Conservation (phyloP, 2,113 vertebrate species). For the Micronisus gabar region DNA sequence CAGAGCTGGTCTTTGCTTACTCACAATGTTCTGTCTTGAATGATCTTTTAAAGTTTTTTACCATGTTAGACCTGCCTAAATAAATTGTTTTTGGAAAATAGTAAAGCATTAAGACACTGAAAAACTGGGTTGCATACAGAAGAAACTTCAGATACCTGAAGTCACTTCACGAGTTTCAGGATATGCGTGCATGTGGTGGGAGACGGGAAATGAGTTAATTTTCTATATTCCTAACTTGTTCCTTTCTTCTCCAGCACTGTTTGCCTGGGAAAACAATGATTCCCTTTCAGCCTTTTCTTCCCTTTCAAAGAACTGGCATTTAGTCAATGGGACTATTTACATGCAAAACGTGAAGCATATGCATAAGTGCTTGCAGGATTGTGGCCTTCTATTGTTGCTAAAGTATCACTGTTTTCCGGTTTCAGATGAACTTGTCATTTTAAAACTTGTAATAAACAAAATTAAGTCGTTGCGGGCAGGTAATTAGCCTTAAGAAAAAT, state of each 20-base stretch:
- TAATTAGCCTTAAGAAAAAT: conserved; percentile 17
- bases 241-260: conserved; percentile 7
- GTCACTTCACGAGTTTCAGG: neutral
- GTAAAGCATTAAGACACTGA: neutral
- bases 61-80: neutral
- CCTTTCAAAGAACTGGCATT: conserved; percentile 24
- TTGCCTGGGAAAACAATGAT: conserved; percentile 40
- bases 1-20: neutral
- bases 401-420: conserved; percentile 30
- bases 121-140: neutral
- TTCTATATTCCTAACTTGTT: conserved; percentile 41
- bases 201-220: conserved; percentile 39
- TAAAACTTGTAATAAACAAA: conserved; percentile 20
- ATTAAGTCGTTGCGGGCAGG: neutral
- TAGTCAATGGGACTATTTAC: conserved; percentile 43
- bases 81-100: neutral
- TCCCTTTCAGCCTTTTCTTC: conserved; percentile 41
- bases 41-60: neutral
- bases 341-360: conserved; percentile 51
- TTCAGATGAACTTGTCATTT: conserved; percentile 55
- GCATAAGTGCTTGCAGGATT: conserved; percentile 29
- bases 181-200: neutral
- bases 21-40: neutral
- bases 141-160: neutral
- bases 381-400: conserved; percentile 5